These are phyloP conservation scores for Tenthredo scrophulariae DNA, from an alignment of 2,888 invertebrate species.

Conservation along the genomic window DNA sequence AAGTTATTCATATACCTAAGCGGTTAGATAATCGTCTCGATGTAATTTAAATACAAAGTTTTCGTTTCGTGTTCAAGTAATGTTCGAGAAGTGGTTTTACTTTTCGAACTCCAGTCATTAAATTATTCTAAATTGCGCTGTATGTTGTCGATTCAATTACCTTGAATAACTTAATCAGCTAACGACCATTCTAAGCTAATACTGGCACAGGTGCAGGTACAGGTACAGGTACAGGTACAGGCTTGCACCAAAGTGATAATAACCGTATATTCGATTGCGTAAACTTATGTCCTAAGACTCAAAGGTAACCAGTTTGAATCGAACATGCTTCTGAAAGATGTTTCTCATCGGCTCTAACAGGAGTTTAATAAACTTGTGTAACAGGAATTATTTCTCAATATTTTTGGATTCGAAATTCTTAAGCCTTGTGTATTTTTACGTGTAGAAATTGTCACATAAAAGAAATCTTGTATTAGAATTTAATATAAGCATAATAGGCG, in stretches of 20 bases:
- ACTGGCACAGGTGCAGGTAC: not conserved
- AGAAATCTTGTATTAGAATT: not conserved
- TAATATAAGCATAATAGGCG: not conserved
- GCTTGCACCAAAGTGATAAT: not conserved
- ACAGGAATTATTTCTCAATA: not conserved
- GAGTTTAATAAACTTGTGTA: not conserved
- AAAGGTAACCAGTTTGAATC: not conserved
- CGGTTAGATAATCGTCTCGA: not conserved
- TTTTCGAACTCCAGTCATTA: not conserved
- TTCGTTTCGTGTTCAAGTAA: not conserved
- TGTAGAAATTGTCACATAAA: not conserved
- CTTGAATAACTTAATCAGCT: conserved; percentile 8
- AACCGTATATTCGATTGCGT: conserved; percentile 24
- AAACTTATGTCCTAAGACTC: not conserved
- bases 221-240: not conserved
- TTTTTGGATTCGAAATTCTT: not conserved
- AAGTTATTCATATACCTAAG: not conserved
- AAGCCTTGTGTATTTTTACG: not conserved
- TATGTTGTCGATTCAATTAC: not conserved
- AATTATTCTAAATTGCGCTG: not conserved
- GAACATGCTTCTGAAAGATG: not conserved
- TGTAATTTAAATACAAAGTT: not conserved
- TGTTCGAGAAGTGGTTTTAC: not conserved
- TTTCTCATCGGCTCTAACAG: conserved; percentile 1
- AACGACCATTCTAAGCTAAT: not conserved